These are phyloP conservation scores for Halcyon chelicuti DNA, from an alignment of 2,797 vertebrate genomes.

Conservation along the genomic window DNA sequence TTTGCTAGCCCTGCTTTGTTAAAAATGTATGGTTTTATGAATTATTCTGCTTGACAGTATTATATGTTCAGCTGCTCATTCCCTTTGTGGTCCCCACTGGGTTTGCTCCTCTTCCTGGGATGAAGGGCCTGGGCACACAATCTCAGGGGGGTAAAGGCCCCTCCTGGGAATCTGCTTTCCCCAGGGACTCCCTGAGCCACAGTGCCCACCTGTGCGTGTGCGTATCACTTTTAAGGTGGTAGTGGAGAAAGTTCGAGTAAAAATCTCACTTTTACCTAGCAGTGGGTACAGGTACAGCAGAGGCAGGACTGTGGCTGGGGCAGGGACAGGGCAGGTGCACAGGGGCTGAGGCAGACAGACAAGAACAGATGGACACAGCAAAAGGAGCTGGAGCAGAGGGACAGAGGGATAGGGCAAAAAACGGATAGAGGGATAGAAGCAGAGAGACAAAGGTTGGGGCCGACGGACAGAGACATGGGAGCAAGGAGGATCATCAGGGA, in stretches of 20 bases:
- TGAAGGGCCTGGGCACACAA: neutral
- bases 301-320: neutral
- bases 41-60: neutral
- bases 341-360: neutral
- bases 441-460: neutral
- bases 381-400: neutral
- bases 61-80: neutral
- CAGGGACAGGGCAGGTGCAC: neutral
- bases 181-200: neutral
- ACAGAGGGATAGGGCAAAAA: neutral
- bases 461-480: neutral
- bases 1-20: conserved; percentile 20
- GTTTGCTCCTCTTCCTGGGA: neutral
- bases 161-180: neutral
- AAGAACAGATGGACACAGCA: neutral
- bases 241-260: neutral
- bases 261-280: neutral
- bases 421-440: neutral
- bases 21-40: conserved; percentile 30
- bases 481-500: neutral
- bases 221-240: neutral
- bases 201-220: rapidly evolving
- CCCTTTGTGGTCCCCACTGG: neutral
- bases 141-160: rapidly evolving
- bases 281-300: neutral